Evolutionary conservation across 2,888 invertebrate genomes (phyloP).

Genomic region (Sphecodes monilicornis): DNA sequence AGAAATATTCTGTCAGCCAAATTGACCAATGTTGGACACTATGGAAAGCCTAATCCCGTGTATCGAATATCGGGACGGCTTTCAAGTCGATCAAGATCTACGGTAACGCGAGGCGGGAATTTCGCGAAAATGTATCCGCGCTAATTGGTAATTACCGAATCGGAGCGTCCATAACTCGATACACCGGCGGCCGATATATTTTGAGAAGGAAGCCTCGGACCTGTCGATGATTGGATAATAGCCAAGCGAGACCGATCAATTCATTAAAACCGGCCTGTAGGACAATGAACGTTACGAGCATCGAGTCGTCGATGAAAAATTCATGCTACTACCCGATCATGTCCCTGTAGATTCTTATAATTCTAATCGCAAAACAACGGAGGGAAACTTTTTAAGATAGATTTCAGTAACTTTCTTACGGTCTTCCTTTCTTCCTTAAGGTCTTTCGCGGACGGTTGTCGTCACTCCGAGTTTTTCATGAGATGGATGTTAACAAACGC

Average conservation of each 20-base stretch:
- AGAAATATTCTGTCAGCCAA: not conserved
- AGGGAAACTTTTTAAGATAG: constrained; percentile 35
- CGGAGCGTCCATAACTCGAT: constrained; percentile 37
- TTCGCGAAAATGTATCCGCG: constrained; percentile 33
- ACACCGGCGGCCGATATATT: constrained; percentile 18
- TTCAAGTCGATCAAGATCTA: constrained; percentile 17
- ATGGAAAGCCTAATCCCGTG: not conserved
- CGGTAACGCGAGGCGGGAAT: not conserved
- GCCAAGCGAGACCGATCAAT: constrained; percentile 46
- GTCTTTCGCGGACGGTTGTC: not conserved
- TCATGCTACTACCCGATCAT: constrained; percentile 5
- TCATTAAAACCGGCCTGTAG: constrained; percentile 40
- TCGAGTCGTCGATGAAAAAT: constrained; percentile 33
- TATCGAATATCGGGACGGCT: not conserved
- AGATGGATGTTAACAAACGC: constrained; percentile 36
- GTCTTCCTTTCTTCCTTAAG: constrained; percentile 8
- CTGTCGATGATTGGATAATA: constrained; percentile 12
- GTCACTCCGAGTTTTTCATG: constrained; percentile 5
- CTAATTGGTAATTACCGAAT: constrained; percentile 50
- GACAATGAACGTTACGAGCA: not conserved
- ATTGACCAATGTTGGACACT: not conserved
- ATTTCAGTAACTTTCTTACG: constrained; percentile 24
- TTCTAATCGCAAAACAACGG: constrained; percentile 9
- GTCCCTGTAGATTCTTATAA: not conserved
- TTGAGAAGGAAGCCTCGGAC: not conserved